Percentiles rank a stretch among this genome's conserved stretches.
Evolutionary conservation across 2,113 vertebrate species (phyloP).

Genomic region (Chinchilla lanigera): DNA sequence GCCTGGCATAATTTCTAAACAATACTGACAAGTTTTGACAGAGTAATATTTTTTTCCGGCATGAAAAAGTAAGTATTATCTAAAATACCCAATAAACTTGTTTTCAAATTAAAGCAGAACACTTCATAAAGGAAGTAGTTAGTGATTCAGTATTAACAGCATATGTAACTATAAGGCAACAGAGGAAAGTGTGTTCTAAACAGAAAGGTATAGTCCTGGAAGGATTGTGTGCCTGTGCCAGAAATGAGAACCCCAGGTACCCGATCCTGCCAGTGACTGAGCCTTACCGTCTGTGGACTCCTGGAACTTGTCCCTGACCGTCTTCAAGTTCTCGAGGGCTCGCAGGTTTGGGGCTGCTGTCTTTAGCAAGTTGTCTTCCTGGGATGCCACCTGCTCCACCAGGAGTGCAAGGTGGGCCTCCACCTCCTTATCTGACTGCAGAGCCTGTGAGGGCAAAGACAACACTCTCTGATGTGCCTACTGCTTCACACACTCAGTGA

Average conservation of each 20-base stretch:
- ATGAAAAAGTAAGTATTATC: not conserved
- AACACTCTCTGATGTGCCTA: not conserved
- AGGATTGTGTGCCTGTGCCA: not conserved
- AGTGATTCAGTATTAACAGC: not conserved
- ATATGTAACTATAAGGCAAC: not conserved
- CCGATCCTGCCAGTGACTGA: not conserved
- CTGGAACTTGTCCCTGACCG: constrained; percentile 90
- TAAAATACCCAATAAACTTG: constrained; percentile 46
- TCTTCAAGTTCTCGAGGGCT: constrained; percentile 91
- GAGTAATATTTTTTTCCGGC: not conserved
- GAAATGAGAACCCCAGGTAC: not conserved
- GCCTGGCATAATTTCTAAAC: constrained; percentile 22
- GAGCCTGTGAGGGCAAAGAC: constrained; percentile 80
- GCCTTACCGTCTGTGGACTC: constrained; percentile 90
- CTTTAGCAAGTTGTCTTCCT: constrained; percentile 87
- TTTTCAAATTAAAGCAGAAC: constrained; percentile 36
- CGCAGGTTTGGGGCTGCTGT: constrained; percentile 93
- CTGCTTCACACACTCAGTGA: not conserved
- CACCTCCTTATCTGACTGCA: constrained; percentile 87
- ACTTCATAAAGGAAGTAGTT: not conserved
- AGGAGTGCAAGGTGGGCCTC: constrained; percentile 84
- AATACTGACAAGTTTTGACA: constrained; percentile 1
- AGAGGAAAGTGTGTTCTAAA: not conserved
- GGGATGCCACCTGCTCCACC: constrained; percentile 84
- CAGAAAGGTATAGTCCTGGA: not conserved